Conservation (phyloP, 2,888 invertebrate species). For the Tetanocera ferruginea region DNA sequence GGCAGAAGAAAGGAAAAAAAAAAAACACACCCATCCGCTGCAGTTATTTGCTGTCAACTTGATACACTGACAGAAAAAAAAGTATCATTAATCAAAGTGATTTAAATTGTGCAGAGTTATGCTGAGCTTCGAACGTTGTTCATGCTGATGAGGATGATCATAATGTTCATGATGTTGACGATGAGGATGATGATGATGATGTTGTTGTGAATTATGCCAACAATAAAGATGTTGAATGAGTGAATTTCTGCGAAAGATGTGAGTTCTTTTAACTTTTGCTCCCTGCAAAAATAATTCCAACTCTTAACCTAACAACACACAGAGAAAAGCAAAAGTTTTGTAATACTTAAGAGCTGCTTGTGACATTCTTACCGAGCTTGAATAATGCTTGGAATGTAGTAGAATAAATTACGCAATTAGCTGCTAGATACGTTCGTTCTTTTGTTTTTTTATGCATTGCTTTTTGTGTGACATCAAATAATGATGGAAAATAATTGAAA, state of each 20-base stretch:
- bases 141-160: not conserved
- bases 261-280: not conserved
- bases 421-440: not conserved
- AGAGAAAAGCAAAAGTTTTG: not conserved
- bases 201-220: not conserved
- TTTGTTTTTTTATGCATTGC: not conserved
- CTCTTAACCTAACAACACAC: not conserved
- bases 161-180: not conserved
- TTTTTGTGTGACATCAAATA: no score
- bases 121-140: not conserved
- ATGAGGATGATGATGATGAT: not conserved
- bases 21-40: no score
- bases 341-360: not conserved
- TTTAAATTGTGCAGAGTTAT: not conserved
- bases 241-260: not conserved
- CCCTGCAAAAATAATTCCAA: not conserved
- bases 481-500: not conserved
- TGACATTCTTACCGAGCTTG: not conserved
- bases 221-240: not conserved
- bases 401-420: constrained; percentile 7
- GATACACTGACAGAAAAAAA: constrained; percentile 6
- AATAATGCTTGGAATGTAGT: not conserved
- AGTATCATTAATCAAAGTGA: constrained; percentile 5
- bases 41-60: constrained; percentile 5
- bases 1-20: no score